Percentiles rank a stretch among this genome's conserved stretches.
Conservation (phyloP, 2,797 vertebrate genomes). For the Ptychadena robeensis region DNA sequence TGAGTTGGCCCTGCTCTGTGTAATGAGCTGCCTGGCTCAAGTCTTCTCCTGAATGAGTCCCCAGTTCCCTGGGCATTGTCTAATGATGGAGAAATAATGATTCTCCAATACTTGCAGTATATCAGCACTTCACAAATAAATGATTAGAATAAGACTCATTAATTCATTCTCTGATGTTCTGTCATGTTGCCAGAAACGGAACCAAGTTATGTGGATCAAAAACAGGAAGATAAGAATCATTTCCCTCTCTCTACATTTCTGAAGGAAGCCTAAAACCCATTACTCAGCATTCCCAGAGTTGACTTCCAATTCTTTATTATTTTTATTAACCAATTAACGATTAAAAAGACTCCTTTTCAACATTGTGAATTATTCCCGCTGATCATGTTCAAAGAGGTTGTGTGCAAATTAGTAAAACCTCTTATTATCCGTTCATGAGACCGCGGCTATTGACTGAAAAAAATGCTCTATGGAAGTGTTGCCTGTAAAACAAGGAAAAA, state of each 20-base stretch:
- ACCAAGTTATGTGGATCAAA: constrained; percentile 45
- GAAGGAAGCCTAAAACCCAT: constrained; percentile 25
- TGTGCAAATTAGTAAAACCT: constrained; percentile 21
- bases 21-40: too few species aligned
- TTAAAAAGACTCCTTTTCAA: constrained; percentile 45
- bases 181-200: constrained; percentile 29
- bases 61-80: neutral
- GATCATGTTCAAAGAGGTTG: constrained; percentile 39
- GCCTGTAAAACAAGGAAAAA: neutral
- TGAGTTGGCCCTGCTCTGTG: too few species aligned
- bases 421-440: constrained; percentile 41
- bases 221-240: constrained; percentile 41
- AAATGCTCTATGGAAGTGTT: constrained; percentile 4
- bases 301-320: constrained; percentile 13
- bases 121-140: constrained; percentile 2
- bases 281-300: constrained; percentile 35
- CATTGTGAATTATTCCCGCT: constrained; percentile 41
- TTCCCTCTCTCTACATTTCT: constrained; percentile 8
- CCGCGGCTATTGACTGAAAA: constrained; percentile 11
- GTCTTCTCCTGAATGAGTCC: too few species aligned
- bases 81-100: neutral
- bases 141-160: constrained; percentile 14
- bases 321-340: constrained; percentile 37
- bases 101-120: neutral
- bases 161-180: constrained; percentile 1